Percentiles rank a stretch among this genome's conserved stretches.
phyloP scores from a whole-genome alignment of 2,888 invertebrate species.

The Copidosoma aretas region DNA sequence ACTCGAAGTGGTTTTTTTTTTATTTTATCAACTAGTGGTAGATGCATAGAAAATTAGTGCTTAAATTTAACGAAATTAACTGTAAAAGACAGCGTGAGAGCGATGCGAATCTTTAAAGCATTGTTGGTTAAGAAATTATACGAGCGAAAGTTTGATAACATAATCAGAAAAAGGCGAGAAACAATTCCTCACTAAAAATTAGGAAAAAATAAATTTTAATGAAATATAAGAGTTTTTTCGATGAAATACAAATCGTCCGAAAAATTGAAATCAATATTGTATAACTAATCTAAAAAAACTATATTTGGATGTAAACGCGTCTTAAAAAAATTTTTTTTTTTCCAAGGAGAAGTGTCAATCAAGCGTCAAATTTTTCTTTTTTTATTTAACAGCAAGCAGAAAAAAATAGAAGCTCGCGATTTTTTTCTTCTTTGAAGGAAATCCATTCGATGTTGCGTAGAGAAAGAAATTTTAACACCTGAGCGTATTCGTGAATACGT shows the following conservation, averaged over 20 bases:
- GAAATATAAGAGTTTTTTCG: conserved; percentile 38
- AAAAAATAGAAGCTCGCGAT: conserved; percentile 43
- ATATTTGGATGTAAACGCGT: conserved; percentile 60
- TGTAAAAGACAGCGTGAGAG: not conserved
- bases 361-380: conserved; percentile 43
- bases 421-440: conserved; percentile 38
- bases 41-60: not conserved
- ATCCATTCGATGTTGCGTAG: conserved; percentile 19
- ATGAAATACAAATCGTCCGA: conserved; percentile 41
- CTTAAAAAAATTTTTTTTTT: conserved; percentile 45
- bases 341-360: conserved; percentile 55
- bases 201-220: not conserved
- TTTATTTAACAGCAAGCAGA: conserved; percentile 23
- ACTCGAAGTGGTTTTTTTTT: too few relatives aligned
- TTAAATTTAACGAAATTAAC: not conserved
- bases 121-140: too few relatives aligned
- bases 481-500: too few relatives aligned
- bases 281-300: conserved; percentile 57
- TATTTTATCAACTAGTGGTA: too few relatives aligned
- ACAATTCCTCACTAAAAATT: conserved; percentile 54
- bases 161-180: conserved; percentile 39
- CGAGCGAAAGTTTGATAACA: conserved; percentile 5
- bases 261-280: conserved; percentile 49
- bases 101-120: not conserved
- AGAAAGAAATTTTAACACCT: not conserved